Percentiles rank a stretch among this genome's conserved stretches.
These are phyloP conservation scores for Leiothrix lutea DNA, from an alignment of 2,113 vertebrate genomes.

Conservation along the genomic window DNA sequence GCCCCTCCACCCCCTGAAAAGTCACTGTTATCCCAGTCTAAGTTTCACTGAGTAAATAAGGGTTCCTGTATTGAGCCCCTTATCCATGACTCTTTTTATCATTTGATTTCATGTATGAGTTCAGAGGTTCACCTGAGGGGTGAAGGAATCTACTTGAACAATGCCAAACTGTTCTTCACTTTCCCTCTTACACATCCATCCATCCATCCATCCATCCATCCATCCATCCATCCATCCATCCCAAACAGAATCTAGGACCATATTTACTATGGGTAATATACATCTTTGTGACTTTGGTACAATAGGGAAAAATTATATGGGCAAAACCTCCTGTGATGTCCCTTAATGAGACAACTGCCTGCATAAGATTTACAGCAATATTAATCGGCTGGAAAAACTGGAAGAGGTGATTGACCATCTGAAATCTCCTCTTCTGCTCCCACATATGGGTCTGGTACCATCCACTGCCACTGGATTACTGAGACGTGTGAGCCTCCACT, in stretches of 20 bases:
- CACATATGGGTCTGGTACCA: not conserved
- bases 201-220: too few relatives aligned
- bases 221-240: not conserved
- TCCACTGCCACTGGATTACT: not conserved
- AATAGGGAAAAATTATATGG: not conserved
- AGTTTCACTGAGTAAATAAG: not conserved
- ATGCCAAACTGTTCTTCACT: not conserved
- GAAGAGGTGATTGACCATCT: not conserved
- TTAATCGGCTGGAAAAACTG: not conserved
- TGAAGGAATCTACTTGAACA: not conserved
- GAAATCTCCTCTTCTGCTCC: not conserved
- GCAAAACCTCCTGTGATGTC: not conserved
- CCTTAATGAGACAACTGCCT: not conserved
- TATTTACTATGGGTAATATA: not conserved
- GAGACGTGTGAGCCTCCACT: not conserved
- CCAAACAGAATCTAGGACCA: not conserved
- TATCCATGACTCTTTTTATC: not conserved
- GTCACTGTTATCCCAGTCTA: not conserved
- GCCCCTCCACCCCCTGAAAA: not conserved
- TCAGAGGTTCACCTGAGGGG: not conserved
- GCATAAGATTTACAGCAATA: not conserved
- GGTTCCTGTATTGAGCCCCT: not conserved
- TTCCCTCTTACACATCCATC: not conserved
- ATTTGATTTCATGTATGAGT: not conserved
- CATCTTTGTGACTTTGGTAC: not conserved